A percentile compares a stretch with the other conserved stretches of the same genome.
Conservation (phyloP, 2,113 vertebrate genomes). For the Etia nguti region DNA sequence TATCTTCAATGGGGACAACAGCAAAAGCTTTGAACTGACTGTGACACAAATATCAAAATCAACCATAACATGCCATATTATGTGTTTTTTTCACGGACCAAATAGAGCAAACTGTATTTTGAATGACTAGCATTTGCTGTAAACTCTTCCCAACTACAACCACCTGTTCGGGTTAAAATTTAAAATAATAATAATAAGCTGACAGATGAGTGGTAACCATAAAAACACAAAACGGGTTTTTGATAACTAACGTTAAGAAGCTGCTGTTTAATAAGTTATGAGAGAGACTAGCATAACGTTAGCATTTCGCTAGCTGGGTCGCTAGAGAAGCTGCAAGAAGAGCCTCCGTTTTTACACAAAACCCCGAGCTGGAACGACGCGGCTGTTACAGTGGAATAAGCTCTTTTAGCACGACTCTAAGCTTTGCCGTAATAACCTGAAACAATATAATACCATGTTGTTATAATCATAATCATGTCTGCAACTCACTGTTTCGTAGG, state of each 20-base stretch:
- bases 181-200: neutral
- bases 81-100: neutral
- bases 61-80: neutral
- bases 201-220: neutral
- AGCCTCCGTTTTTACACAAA: neutral
- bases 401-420: neutral
- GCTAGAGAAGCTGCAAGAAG: neutral
- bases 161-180: neutral
- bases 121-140: neutral
- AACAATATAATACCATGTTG: neutral
- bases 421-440: neutral
- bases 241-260: neutral
- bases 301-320: neutral
- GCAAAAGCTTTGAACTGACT: neutral
- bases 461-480: neutral
- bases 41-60: neutral
- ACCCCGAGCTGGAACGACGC: neutral
- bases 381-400: neutral
- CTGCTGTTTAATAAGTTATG: neutral
- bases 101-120: neutral
- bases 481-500: constrained; percentile 65
- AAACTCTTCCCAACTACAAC: neutral
- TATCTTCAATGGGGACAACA: neutral
- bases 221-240: neutral
- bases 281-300: neutral